Percentiles rank a stretch among this genome's conserved stretches.
Evolutionary conservation across 2,113 vertebrate species (phyloP).

Genomic region (Oreochromis tanganicae): DNA sequence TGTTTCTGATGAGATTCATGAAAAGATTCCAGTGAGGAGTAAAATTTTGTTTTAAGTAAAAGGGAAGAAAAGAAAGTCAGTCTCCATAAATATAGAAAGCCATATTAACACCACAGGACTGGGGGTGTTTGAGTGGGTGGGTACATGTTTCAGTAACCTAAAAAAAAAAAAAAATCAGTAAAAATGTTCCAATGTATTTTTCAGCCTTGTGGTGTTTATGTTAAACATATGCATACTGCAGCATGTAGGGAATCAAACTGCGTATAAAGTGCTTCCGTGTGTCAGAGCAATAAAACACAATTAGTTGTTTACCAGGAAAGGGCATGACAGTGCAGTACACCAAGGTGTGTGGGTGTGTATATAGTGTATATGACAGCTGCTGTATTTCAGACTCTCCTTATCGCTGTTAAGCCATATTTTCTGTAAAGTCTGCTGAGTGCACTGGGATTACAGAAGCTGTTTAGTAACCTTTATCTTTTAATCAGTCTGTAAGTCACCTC

Average conservation of each 20-base stretch:
- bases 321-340: background rate
- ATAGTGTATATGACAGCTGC: background rate
- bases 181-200: background rate
- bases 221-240: background rate
- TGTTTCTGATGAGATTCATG: background rate
- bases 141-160: background rate
- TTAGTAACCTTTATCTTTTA: constrained; percentile 4
- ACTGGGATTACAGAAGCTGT: background rate
- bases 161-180: background rate
- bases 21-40: background rate
- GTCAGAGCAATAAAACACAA: background rate
- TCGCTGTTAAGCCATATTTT: background rate
- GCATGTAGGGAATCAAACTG: background rate
- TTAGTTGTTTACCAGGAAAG: constrained; percentile 2
- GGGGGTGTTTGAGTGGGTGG: background rate
- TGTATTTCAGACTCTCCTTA: background rate
- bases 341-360: background rate
- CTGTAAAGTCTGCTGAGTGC: background rate
- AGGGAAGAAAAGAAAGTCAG: background rate
- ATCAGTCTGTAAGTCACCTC: constrained; percentile 2
- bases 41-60: background rate
- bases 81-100: background rate
- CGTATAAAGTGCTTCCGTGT: background rate
- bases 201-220: background rate
- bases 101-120: background rate